These are phyloP conservation scores for Astropecten irregularis DNA, from an alignment of 53 echinoderm and acorn worm species.

Conservation along the genomic window DNA sequence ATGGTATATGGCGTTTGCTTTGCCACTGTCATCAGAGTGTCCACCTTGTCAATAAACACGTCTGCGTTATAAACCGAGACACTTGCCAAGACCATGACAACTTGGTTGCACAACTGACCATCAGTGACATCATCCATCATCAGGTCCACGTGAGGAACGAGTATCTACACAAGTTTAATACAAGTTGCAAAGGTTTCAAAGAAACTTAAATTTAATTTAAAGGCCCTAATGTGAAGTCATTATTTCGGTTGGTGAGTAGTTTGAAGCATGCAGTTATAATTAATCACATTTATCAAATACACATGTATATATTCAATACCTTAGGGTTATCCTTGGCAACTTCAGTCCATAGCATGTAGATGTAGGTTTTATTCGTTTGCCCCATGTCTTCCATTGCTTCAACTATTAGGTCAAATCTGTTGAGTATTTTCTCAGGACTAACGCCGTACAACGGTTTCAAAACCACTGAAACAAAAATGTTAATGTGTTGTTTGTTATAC, in stretches of 20 bases:
- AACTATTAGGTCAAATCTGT: conserved; percentile 59
- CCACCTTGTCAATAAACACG: conserved; percentile 65
- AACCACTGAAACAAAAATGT: conserved; percentile 50
- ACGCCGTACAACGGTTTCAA: conserved; percentile 71
- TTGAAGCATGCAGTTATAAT: too few species aligned
- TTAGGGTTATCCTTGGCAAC: conserved; percentile 79
- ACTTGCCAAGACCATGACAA: conserved; percentile 62
- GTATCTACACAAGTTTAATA: too few species aligned
- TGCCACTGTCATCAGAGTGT: conserved; percentile 59
- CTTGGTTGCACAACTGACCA: conserved; percentile 18
- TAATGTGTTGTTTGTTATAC: background rate
- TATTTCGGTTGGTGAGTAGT: too few species aligned
- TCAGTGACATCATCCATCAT: conserved; percentile 69
- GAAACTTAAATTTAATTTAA: too few species aligned
- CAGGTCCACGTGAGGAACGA: conserved; percentile 59
- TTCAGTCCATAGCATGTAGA: conserved; percentile 87
- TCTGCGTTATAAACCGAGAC: conserved; percentile 67
- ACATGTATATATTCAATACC: too few species aligned
- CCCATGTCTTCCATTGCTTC: conserved; percentile 77
- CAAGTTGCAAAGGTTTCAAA: too few species aligned
- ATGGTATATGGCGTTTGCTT: conserved; percentile 61
- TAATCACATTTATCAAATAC: too few species aligned
- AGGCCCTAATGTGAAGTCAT: too few species aligned
- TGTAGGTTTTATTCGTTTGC: conserved; percentile 50
- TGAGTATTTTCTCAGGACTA: conserved; percentile 75